phyloP scores from a whole-genome alignment of 2,797 vertebrate species.

The Sebastes cheni region DNA sequence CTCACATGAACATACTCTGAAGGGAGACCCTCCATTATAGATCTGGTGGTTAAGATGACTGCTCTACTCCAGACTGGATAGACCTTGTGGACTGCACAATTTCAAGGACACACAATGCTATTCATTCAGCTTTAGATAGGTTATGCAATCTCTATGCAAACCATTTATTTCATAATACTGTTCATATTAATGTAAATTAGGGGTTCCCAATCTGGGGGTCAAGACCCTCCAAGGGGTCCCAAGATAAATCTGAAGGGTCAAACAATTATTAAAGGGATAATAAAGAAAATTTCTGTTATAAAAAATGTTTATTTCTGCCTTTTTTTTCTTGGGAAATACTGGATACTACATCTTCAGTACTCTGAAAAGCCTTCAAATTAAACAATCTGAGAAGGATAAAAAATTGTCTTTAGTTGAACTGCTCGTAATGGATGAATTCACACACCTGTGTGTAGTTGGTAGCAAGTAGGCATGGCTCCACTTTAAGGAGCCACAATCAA shows the following conservation, averaged over 20 bases:
- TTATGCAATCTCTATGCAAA: neutral
- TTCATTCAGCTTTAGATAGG: neutral
- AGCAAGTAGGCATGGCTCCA: neutral
- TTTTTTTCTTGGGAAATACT: neutral
- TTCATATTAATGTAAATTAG: neutral
- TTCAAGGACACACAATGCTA: neutral
- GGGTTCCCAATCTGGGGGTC: neutral
- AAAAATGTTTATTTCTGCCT: neutral
- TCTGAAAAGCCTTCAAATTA: neutral
- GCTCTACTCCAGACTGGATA: constrained; percentile 27
- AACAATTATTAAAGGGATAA: neutral
- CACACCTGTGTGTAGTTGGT: neutral
- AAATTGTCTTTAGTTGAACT: neutral
- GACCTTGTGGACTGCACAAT: neutral
- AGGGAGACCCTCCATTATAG: constrained; percentile 34
- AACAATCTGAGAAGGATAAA: neutral
- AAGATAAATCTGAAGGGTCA: neutral
- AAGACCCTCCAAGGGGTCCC: too few species aligned
- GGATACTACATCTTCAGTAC: neutral
- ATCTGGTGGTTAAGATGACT: constrained; percentile 55
- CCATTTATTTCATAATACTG: neutral
- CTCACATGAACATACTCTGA: constrained; percentile 34
- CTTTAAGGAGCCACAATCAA: neutral
- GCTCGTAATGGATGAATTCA: neutral
- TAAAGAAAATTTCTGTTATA: neutral